Evolutionary conservation across 2,888 invertebrate genomes (phyloP).

Genomic region (Conistra vaccinii): DNA sequence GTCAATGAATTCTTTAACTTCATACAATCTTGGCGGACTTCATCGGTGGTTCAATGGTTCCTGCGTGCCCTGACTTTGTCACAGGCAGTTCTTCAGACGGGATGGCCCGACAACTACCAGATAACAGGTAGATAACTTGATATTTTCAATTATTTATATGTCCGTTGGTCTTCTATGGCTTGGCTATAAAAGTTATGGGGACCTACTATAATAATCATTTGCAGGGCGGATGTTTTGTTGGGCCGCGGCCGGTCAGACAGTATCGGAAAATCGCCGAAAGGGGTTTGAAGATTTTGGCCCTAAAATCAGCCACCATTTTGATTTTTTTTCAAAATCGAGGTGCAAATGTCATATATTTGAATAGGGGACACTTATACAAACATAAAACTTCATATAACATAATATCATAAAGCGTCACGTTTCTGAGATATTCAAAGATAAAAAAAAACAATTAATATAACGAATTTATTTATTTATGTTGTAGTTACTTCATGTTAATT

Average conservation of each 20-base stretch:
- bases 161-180: not conserved
- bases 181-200: not conserved
- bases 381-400: too few relatives aligned
- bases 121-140: conserved; percentile 71
- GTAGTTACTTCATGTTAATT: too few relatives aligned
- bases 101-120: conserved; percentile 78
- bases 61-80: conserved; percentile 76
- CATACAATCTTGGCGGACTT: conserved; percentile 70
- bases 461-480: too few relatives aligned
- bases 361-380: too few relatives aligned
- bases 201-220: not conserved
- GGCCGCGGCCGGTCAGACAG: not conserved
- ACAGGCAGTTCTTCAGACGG: conserved; percentile 75
- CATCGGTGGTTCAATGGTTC: conserved; percentile 74
- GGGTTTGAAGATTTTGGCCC: too few relatives aligned
- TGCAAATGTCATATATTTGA: too few relatives aligned
- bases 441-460: too few relatives aligned
- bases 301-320: too few relatives aligned
- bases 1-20: conserved; percentile 74
- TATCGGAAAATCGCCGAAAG: not conserved
- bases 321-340: too few relatives aligned
- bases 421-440: too few relatives aligned
- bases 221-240: not conserved
- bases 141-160: not conserved
- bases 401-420: too few relatives aligned